These are phyloP conservation scores for Lethocerus indicus DNA, from an alignment of 1,140 invertebrate genomes.

Conservation along the genomic window DNA sequence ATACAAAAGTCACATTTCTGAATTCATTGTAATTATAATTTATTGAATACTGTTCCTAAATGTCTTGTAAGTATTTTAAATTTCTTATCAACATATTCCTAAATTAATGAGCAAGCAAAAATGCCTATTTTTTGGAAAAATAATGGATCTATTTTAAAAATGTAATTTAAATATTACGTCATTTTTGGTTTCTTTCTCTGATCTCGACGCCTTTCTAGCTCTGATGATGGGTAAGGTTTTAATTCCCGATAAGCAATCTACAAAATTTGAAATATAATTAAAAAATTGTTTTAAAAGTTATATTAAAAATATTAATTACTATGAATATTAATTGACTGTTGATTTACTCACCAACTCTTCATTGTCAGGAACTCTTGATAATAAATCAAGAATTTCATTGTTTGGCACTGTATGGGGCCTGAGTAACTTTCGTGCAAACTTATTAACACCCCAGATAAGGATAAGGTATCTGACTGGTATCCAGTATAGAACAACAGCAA, in stretches of 20 bases:
- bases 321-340: background rate
- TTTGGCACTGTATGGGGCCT: constrained; percentile 90
- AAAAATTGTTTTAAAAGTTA: constrained; percentile 1
- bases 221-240: constrained; percentile 30
- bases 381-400: constrained; percentile 90
- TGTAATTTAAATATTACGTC: too few species aligned
- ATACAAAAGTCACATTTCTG: too few species aligned
- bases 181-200: constrained; percentile 36
- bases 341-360: constrained; percentile 60
- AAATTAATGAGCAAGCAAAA: too few species aligned
- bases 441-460: constrained; percentile 93
- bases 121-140: too few species aligned
- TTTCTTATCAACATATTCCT: too few species aligned
- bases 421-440: constrained; percentile 87
- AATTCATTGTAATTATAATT: too few species aligned
- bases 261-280: constrained; percentile 16
- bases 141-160: too few species aligned
- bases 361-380: constrained; percentile 90
- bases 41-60: too few species aligned
- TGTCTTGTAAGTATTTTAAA: too few species aligned
- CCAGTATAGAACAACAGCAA: constrained; percentile 65
- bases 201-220: constrained; percentile 28
- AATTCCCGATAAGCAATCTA: constrained; percentile 33
- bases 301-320: background rate
- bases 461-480: constrained; percentile 83